These are phyloP conservation scores for Toxotes lorentzi DNA, from an alignment of 2,797 vertebrate species.

Conservation along the genomic window DNA sequence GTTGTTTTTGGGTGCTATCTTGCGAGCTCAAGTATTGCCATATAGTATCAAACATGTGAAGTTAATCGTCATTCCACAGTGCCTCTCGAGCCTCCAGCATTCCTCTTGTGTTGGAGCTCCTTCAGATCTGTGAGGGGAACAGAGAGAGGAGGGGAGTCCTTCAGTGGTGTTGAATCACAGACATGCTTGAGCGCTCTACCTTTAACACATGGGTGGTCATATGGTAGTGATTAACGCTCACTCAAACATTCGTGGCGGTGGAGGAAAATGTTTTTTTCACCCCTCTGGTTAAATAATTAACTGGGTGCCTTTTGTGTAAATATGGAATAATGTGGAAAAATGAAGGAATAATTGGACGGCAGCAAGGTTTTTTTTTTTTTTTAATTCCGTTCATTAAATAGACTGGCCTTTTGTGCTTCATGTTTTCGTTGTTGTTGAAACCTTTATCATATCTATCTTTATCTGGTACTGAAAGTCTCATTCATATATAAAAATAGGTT, in stretches of 20 bases:
- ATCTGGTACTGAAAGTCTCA: background rate
- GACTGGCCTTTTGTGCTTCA: slow-evolving; percentile 1
- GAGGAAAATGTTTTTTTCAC: slow-evolving; percentile 80
- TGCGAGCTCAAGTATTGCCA: slow-evolving; percentile 48
- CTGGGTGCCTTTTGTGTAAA: slow-evolving; percentile 77
- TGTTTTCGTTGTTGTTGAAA: slow-evolving; percentile 5
- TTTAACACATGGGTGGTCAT: slow-evolving; percentile 86
- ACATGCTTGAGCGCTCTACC: slow-evolving; percentile 84
- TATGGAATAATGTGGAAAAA: slow-evolving; percentile 82
- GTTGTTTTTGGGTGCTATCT: slow-evolving; percentile 9
- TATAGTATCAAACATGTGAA: slow-evolving; percentile 80
- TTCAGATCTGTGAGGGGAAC: slow-evolving; percentile 73
- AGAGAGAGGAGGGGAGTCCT: slow-evolving; percentile 73
- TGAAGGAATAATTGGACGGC: slow-evolving; percentile 70
- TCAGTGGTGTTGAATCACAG: slow-evolving; percentile 82
- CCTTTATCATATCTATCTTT: background rate
- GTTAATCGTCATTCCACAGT: slow-evolving; percentile 78
- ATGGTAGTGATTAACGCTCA: slow-evolving; percentile 85
- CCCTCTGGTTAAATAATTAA: slow-evolving; percentile 84
- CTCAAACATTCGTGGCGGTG: too few species aligned
- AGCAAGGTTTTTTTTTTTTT: slow-evolving; percentile 22
- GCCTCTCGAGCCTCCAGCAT: slow-evolving; percentile 79
- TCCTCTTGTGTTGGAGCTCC: slow-evolving; percentile 78
- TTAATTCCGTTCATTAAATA: slow-evolving; percentile 42
- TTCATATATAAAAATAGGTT: background rate